These are phyloP conservation scores for Aphelinus certus DNA, from an alignment of 1,140 invertebrate species.

Conservation along the genomic window DNA sequence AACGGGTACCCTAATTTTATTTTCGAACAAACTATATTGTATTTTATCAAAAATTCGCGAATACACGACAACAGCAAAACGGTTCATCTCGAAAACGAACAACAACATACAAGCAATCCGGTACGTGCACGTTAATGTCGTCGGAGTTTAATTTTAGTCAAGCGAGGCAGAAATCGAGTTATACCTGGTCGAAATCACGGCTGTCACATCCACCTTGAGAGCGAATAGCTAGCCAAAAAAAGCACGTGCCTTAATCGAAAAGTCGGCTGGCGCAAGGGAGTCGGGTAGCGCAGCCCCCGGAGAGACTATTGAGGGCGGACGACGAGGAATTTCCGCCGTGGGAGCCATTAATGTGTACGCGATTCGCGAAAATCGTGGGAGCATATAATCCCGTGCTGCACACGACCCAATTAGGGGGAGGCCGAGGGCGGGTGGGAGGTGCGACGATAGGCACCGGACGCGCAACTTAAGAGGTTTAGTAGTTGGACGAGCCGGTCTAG, in stretches of 20 bases:
- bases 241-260: conserved; percentile 21
- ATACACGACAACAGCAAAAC: too few relatives aligned
- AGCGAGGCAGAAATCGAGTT: too few relatives aligned
- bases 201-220: too few relatives aligned
- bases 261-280: not conserved
- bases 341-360: conserved; percentile 34
- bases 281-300: not conserved
- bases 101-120: too few relatives aligned
- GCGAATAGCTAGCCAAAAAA: not conserved
- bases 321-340: conserved; percentile 29
- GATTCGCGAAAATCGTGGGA: conserved; percentile 35
- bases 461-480: conserved; percentile 1
- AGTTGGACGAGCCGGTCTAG: not conserved
- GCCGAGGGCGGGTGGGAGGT: not conserved
- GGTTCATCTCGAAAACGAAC: too few relatives aligned
- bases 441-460: not conserved
- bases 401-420: conserved; percentile 30
- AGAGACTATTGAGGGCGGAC: not conserved
- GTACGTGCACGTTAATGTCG: too few relatives aligned
- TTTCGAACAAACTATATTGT: too few relatives aligned
- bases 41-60: too few relatives aligned
- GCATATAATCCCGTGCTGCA: conserved; percentile 16
- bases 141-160: too few relatives aligned
- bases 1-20: too few relatives aligned
- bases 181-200: too few relatives aligned